Percentiles rank a stretch among this genome's conserved stretches.
Conservation (phyloP, 2,888 invertebrate genomes). For the Drosophila antonietae region DNA sequence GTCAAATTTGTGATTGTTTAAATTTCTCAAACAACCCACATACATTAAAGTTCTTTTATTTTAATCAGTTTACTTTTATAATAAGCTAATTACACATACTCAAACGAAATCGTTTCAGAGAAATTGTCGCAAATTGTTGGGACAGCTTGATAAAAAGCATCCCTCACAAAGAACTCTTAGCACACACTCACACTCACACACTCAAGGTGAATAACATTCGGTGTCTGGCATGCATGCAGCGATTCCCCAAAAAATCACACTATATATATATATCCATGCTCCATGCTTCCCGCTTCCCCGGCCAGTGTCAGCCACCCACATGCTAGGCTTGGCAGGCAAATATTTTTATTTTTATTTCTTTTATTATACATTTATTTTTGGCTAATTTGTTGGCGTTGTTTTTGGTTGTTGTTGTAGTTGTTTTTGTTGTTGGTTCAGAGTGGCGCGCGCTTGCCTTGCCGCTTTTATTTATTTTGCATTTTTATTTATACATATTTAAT, state of each 20-base stretch:
- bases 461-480: slow-evolving; percentile 42
- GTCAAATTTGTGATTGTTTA: no score
- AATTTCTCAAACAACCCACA: no score
- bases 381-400: slow-evolving; percentile 46
- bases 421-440: slow-evolving; percentile 13
- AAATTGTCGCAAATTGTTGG: neutral
- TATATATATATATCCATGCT: neutral
- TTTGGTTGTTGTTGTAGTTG: neutral
- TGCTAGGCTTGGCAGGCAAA: slow-evolving; percentile 21
- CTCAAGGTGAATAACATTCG: slow-evolving; percentile 52
- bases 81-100: neutral
- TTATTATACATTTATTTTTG: slow-evolving; percentile 42
- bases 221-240: slow-evolving; percentile 11
- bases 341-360: slow-evolving; percentile 27
- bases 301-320: slow-evolving; percentile 6
- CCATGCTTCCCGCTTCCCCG: neutral
- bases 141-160: slow-evolving; percentile 6
- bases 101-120: neutral
- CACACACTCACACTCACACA: slow-evolving; percentile 21
- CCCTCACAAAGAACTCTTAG: slow-evolving; percentile 15
- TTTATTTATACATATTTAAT: slow-evolving; percentile 69
- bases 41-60: neutral
- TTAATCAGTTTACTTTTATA: neutral
- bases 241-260: neutral
- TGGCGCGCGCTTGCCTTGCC: slow-evolving; percentile 27